A percentile compares a stretch with the other conserved stretches of the same genome.
Conservation (phyloP, 1,140 invertebrate genomes). For the Drosophila lini region DNA sequence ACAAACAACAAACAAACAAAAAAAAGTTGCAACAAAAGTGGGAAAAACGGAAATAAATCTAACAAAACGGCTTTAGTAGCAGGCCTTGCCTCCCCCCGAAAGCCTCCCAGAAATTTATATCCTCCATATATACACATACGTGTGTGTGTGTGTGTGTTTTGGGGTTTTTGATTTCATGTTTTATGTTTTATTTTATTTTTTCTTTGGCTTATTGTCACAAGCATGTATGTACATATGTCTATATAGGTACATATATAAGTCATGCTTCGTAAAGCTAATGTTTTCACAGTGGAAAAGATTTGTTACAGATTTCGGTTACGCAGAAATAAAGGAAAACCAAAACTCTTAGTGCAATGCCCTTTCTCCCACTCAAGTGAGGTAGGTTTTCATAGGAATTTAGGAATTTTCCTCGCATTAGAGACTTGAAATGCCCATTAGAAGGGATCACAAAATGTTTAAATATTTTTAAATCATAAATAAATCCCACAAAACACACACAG, state of each 20-base stretch:
- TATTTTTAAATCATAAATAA: constrained; percentile 2
- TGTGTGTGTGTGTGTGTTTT: constrained; percentile 38
- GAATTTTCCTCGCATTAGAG: neutral
- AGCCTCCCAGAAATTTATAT: constrained; percentile 28
- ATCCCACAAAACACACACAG: neutral
- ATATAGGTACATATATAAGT: constrained; percentile 51
- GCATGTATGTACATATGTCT: constrained; percentile 14
- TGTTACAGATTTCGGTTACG: constrained; percentile 68
- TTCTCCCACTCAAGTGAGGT: constrained; percentile 3
- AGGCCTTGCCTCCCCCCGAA: constrained; percentile 17
- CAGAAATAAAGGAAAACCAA: constrained; percentile 46
- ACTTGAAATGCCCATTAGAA: neutral
- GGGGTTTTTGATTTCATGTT: constrained; percentile 59
- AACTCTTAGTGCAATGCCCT: constrained; percentile 7
- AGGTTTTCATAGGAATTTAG: neutral
- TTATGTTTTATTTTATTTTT: constrained; percentile 29
- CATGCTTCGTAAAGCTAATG: constrained; percentile 73
- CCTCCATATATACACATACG: neutral
- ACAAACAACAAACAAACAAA: constrained; percentile 26
- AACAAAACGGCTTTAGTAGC: constrained; percentile 74
- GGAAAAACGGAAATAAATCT: constrained; percentile 75
- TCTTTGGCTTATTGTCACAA: constrained; percentile 65
- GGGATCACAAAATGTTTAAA: neutral
- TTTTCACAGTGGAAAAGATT: constrained; percentile 75
- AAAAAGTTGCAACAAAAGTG: constrained; percentile 72